phyloP scores from a whole-genome alignment of 2,797 vertebrate species.

The Silurus lanzhouensis region DNA sequence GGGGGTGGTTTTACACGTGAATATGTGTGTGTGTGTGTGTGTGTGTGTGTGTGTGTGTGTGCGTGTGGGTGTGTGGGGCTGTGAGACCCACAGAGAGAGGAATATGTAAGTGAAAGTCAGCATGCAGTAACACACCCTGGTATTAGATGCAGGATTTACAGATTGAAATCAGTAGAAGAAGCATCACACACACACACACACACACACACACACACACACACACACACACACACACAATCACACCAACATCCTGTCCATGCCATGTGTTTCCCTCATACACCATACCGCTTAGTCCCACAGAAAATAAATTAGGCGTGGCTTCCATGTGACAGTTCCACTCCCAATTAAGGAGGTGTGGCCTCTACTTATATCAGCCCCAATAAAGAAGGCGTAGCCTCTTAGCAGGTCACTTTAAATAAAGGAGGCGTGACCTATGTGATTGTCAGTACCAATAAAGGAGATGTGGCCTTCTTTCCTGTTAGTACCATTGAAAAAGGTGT shows the following conservation, averaged over 20 bases:
- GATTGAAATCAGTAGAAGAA: too few species aligned
- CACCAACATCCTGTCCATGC: background rate
- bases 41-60: conserved; percentile 43
- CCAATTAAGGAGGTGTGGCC: background rate
- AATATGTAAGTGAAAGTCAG: background rate
- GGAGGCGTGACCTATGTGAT: background rate
- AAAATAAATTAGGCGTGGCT: background rate
- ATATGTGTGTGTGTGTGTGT: conserved; percentile 46
- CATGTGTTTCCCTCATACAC: background rate
- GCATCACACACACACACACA: too few species aligned
- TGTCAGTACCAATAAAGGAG: too few species aligned
- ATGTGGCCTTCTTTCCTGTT: too few species aligned
- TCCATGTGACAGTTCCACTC: background rate
- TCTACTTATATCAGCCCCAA: too few species aligned
- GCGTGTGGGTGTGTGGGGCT: background rate
- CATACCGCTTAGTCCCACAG: background rate
- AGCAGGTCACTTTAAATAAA: background rate
- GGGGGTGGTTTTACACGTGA: conserved; percentile 54
- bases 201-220: too few species aligned
- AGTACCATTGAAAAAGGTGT: too few species aligned
- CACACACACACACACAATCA: background rate
- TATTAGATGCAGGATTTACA: too few species aligned
- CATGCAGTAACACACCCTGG: background rate
- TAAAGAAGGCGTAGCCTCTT: background rate
- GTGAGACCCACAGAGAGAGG: background rate